phyloP scores from a whole-genome alignment of 2,888 invertebrate genomes.

The Torymus tubicola region DNA sequence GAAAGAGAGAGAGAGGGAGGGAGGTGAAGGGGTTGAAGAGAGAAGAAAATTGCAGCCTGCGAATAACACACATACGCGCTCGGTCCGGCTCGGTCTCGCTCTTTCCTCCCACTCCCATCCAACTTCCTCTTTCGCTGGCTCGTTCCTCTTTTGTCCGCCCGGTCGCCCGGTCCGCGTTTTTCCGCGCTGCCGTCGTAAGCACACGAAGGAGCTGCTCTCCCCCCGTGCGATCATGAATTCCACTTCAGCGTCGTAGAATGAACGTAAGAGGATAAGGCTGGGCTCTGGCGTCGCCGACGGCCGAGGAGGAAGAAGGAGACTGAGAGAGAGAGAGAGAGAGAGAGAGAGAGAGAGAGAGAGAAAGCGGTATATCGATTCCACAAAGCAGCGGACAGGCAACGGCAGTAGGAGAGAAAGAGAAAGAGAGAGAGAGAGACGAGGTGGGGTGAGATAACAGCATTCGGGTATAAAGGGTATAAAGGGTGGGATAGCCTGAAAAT shows the following conservation, averaged over 20 bases:
- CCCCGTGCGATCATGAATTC: slow-evolving; percentile 48
- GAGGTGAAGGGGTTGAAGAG: not conserved
- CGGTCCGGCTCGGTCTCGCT: not conserved
- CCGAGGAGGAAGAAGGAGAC: not conserved
- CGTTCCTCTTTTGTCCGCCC: slow-evolving; percentile 41
- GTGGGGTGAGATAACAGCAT: not conserved
- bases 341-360: not conserved
- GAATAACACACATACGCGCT: slow-evolving; percentile 14
- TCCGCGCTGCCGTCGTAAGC: not conserved
- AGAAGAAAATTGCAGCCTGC: not conserved
- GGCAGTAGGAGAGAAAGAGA: not conserved
- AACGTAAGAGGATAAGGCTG: slow-evolving; percentile 51
- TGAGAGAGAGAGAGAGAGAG: not conserved
- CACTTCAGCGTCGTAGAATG: slow-evolving; percentile 45
- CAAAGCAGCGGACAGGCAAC: too few relatives aligned
- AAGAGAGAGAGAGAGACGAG: not conserved
- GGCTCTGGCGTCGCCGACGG: too few relatives aligned
- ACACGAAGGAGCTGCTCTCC: not conserved
- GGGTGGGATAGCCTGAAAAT: slow-evolving; percentile 36
- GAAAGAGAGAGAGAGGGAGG: not conserved
- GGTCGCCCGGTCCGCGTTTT: slow-evolving; percentile 18
- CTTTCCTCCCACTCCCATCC: not conserved
- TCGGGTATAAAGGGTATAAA: slow-evolving; percentile 5
- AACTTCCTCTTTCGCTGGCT: not conserved
- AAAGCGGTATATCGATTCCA: slow-evolving; percentile 36